Evolutionary conservation across 2,797 vertebrate genomes (phyloP), one percentile per base, ranked within the genome.

Genomic region (Urosaurus nigricauda): DNA sequence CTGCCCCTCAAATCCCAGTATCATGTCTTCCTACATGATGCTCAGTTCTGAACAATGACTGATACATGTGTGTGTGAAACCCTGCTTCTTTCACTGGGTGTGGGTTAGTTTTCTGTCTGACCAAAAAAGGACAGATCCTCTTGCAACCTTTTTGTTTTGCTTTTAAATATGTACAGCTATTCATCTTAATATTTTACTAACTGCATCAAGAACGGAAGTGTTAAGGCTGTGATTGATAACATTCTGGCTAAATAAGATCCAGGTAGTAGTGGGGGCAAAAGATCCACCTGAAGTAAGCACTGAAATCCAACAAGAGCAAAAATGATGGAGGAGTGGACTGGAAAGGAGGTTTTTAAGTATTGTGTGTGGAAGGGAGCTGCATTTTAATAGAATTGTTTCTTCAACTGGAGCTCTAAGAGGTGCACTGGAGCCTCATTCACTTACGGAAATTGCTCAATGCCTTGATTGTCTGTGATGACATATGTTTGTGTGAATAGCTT

Each of bases 271-370:
- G 78, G 84, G 83, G 14, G 0, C 74, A 74, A 56, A 84, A 85
- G 26, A 92, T 16, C 78, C 89, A 63, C 56, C 77, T 93, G 88
- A 75, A 85, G 87, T 37, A 24, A 79, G 65, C 43, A 32, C 35
- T 8, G 74, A 65, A 88, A 88, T 82, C 35, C 58, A 90, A 53
- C 65, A 85, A 26, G 14, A 71, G 16, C 85, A 90, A 60, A 24
- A 53, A 43, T 2, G 88, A 0, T 35, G 7, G 70, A 75, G 35
- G 9, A 2, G 21, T 0, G 58, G 40, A 47, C 77, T 91, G 87
- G 86, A 11, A 71, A 79, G 93, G n/a, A 60, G 60, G 85, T 11
- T 7, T 74, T 21, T 51, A 37, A 80, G 91, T 86, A 83, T 35
- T 2, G 90, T n/a, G 75, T 70, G 9, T 32, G 2, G 26, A 3